These are phyloP conservation scores for Varecia variegata DNA, from an alignment of 2,797 vertebrate species.

Conservation along the genomic window DNA sequence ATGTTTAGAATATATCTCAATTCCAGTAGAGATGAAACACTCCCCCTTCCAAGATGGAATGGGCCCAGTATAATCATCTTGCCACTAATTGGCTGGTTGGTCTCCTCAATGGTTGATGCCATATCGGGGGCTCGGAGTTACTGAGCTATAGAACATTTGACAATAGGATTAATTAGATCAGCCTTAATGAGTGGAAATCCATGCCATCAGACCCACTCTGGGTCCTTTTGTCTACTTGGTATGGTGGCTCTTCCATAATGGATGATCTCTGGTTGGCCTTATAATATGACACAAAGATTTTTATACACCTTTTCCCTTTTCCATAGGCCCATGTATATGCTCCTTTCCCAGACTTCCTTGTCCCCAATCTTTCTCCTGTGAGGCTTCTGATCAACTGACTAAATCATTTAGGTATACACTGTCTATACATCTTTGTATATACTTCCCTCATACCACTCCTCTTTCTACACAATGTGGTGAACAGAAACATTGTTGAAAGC, in stretches of 20 bases:
- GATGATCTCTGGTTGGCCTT: background rate
- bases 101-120: background rate
- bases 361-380: background rate
- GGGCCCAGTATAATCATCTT: background rate
- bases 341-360: too few species aligned
- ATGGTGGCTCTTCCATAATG: background rate
- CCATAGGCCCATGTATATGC: too few species aligned
- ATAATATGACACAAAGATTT: background rate
- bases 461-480: background rate
- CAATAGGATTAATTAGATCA: background rate
- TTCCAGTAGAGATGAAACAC: background rate
- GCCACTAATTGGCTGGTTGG: background rate
- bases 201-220: background rate
- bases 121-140: background rate
- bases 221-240: background rate
- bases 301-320: background rate
- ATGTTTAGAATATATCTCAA: background rate
- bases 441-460: background rate
- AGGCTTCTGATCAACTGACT: background rate
- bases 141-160: background rate
- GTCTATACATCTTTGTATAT: background rate
- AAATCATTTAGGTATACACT: background rate
- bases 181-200: background rate
- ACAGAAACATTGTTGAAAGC: background rate
- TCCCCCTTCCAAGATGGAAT: background rate